phyloP scores from a whole-genome alignment of 1,140 invertebrate species.

The Centruroides vittatus region DNA sequence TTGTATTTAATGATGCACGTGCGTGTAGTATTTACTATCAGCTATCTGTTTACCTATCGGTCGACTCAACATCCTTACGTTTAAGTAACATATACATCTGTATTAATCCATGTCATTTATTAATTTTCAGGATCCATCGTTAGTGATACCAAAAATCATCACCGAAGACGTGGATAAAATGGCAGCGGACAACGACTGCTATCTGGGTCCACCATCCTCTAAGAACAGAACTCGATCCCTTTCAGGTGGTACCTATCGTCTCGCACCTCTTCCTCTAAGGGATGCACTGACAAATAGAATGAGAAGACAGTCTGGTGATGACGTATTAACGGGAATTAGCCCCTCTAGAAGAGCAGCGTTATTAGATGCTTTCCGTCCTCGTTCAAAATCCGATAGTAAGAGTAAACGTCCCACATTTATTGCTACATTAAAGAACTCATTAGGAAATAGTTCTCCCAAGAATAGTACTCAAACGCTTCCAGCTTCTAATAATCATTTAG shows the following conservation, averaged over 20 bases:
- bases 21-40: too few species aligned
- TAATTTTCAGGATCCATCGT: constrained; percentile 26
- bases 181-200: constrained; percentile 12
- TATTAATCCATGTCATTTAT: too few species aligned
- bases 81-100: too few species aligned
- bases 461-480: constrained; percentile 2
- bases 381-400: constrained; percentile 62
- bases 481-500: background rate
- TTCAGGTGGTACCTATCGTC: constrained; percentile 20
- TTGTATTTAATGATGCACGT: too few species aligned
- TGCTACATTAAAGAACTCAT: constrained; percentile 57
- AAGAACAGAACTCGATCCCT: constrained; percentile 17
- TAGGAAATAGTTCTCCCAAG: constrained; percentile 24
- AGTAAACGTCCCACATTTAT: constrained; percentile 49
- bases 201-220: constrained; percentile 16
- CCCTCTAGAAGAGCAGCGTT: constrained; percentile 50
- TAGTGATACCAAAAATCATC: constrained; percentile 33
- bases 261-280: constrained; percentile 10
- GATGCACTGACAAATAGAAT: constrained; percentile 17
- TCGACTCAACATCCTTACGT: too few species aligned
- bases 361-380: constrained; percentile 69
- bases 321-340: constrained; percentile 20
- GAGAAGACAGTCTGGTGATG: constrained; percentile 39
- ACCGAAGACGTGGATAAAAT: constrained; percentile 25
- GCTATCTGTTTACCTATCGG: too few species aligned